phyloP scores from a whole-genome alignment of 1,140 invertebrate genomes.

The Eueides isabella region DNA sequence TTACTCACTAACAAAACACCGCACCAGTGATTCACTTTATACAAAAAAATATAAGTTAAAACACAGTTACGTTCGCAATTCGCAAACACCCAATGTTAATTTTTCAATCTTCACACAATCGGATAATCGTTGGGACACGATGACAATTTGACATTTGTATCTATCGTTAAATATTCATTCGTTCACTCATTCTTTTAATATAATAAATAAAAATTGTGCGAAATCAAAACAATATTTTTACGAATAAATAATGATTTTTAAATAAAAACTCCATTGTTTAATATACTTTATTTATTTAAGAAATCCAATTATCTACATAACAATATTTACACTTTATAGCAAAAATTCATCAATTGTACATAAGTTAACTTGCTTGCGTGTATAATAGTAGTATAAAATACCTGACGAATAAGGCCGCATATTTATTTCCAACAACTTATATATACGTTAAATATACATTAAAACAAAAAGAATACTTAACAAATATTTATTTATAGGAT shows the following conservation, averaged over 20 bases:
- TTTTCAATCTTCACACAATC: constrained; percentile 10
- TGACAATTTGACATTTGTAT: constrained; percentile 16
- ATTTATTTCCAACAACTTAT: not conserved
- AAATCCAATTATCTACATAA: not conserved
- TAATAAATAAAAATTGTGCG: not conserved
- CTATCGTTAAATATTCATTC: not conserved
- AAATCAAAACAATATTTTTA: not conserved
- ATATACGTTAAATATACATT: no score
- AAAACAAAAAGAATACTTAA: not conserved
- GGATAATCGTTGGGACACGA: constrained; percentile 14
- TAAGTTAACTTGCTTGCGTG: no score
- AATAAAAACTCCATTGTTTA: not conserved
- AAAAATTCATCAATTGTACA: not conserved
- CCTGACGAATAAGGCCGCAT: not conserved
- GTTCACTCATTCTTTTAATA: not conserved
- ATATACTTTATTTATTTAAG: not conserved
- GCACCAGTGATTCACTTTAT: constrained; percentile 36
- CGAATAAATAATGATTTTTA: not conserved
- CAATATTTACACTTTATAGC: not conserved
- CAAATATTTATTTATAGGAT: constrained; percentile 19
- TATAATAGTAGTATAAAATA: not conserved
- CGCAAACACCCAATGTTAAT: constrained; percentile 21
- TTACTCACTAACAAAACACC: constrained; percentile 21
- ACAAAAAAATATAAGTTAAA: constrained; percentile 31
- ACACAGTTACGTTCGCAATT: constrained; percentile 22